A percentile compares a stretch with the other conserved stretches of the same genome.
Evolutionary conservation across 2,113 vertebrate species (phyloP).

Genomic region (Cynocephalus volans): DNA sequence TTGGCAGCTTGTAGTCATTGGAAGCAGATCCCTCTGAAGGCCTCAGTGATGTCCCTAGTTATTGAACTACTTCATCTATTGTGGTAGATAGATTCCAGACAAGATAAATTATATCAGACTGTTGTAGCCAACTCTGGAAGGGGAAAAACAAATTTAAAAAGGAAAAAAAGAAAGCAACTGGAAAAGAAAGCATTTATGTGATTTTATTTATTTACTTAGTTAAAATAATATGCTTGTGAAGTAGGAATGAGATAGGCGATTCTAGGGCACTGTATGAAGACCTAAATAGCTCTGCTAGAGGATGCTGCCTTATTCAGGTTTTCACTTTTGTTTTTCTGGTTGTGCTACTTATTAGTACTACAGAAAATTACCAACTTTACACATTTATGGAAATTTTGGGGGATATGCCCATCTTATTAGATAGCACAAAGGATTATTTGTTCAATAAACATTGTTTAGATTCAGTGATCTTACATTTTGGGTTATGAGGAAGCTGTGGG

Average conservation of each 20-base stretch:
- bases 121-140: background rate
- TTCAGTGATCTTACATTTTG: background rate
- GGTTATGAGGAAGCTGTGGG: background rate
- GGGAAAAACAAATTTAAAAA: background rate
- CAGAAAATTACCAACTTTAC: background rate
- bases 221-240: background rate
- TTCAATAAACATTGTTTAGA: background rate
- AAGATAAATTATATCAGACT: background rate
- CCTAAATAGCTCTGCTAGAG: background rate
- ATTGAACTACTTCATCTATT: background rate
- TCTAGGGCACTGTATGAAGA: background rate
- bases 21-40: background rate
- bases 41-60: background rate
- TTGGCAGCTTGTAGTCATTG: background rate
- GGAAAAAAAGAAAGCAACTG: background rate
- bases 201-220: background rate
- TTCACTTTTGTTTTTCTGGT: background rate
- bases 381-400: background rate
- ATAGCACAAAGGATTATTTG: slow-evolving; percentile 6
- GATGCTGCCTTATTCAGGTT: background rate
- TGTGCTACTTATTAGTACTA: background rate
- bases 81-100: background rate
- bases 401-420: background rate
- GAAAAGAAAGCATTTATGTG: background rate
- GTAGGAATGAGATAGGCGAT: background rate